Conservation (phyloP, 2,113 vertebrate genomes). For the Poeciliopsis turrubarensis region DNA sequence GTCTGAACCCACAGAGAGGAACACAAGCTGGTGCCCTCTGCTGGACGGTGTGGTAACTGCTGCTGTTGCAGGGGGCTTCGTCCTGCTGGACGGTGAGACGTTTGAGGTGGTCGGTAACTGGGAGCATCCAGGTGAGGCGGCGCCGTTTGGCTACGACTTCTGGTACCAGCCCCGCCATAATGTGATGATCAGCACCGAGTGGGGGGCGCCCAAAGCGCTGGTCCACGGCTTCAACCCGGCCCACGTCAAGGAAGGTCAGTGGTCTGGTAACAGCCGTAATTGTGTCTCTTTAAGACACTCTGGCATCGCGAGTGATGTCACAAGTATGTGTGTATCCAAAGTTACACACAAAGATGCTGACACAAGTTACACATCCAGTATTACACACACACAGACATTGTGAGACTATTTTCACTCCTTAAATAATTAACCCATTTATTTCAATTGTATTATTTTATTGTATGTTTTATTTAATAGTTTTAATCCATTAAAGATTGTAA, state of each 20-base stretch:
- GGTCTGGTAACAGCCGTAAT: no score
- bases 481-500: no score
- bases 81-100: conserved; percentile 90
- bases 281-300: no score
- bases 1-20: not conserved
- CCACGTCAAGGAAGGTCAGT: conserved; percentile 82
- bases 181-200: conserved; percentile 92
- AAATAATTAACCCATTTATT: no score
- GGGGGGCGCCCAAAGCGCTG: conserved; percentile 85
- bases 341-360: no score
- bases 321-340: no score
- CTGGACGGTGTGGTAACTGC: not conserved
- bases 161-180: conserved; percentile 97
- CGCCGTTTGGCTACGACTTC: conserved; percentile 88
- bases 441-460: no score
- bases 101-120: conserved; percentile 91
- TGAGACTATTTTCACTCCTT: no score
- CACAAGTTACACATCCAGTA: no score
- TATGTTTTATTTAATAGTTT: no score
- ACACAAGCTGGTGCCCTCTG: not conserved
- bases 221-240: conserved; percentile 81
- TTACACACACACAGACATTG: no score
- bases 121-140: conserved; percentile 82
- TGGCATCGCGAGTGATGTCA: no score
- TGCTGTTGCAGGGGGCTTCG: conserved; percentile 83